These are phyloP conservation scores for Embidobia sp. DNA, from an alignment of 2,888 invertebrate genomes.

Conservation along the genomic window DNA sequence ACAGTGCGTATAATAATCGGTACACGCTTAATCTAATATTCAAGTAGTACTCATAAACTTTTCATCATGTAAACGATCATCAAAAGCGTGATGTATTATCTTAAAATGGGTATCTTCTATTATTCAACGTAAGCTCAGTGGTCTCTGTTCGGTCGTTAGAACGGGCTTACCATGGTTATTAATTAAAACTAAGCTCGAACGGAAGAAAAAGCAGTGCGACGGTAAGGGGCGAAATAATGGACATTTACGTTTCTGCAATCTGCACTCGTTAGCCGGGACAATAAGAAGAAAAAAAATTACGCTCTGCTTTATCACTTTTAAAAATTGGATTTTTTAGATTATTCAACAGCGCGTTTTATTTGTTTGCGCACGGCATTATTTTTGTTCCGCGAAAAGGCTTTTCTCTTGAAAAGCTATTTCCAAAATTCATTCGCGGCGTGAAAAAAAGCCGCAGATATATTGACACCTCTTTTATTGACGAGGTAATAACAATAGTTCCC, in stretches of 20 bases:
- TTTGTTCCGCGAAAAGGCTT: too few species aligned
- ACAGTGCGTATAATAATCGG: not conserved
- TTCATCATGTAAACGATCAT: constrained; percentile 52
- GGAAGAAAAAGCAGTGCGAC: constrained; percentile 56
- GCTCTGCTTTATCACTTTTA: constrained; percentile 26
- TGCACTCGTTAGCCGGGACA: constrained; percentile 49
- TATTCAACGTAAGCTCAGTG: constrained; percentile 65
- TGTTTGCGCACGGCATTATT: too few species aligned
- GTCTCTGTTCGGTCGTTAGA: constrained; percentile 66
- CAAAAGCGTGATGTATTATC: constrained; percentile 52
- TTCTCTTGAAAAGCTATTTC: too few species aligned
- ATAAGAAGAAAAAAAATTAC: constrained; percentile 29
- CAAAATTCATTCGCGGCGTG: too few species aligned
- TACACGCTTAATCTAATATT: constrained; percentile 22
- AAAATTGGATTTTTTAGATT: constrained; percentile 29
- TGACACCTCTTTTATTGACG: constrained; percentile 1
- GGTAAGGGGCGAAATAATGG: constrained; percentile 53
- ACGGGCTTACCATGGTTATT: constrained; percentile 66
- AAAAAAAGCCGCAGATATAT: not conserved
- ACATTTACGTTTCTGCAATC: constrained; percentile 61
- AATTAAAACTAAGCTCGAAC: constrained; percentile 69
- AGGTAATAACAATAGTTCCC: constrained; percentile 41
- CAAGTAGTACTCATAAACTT: constrained; percentile 41
- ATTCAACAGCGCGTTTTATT: too few species aligned
- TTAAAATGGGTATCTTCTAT: constrained; percentile 59